Evolutionary conservation across 2,113 vertebrate genomes (phyloP).

Genomic region (Bombycilla garrulus): DNA sequence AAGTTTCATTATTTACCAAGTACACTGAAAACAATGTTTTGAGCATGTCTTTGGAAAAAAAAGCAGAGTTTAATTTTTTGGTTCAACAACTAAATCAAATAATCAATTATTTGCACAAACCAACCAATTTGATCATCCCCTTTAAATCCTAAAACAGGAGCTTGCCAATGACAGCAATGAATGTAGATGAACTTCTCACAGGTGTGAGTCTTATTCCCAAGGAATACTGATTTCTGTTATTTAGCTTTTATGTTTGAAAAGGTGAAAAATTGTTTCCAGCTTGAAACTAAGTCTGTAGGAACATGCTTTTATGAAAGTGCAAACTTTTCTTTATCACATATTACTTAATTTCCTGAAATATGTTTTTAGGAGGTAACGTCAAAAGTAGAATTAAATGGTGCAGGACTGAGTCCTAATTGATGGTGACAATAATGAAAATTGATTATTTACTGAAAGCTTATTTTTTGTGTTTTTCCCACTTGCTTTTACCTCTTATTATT

Average conservation of each 20-base stretch:
- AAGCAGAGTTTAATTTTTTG: background rate
- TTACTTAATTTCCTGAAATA: constrained; percentile 18
- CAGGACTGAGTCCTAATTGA: constrained; percentile 20
- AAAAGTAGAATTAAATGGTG: constrained; percentile 18
- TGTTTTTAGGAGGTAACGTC: constrained; percentile 1
- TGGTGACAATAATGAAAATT: constrained; percentile 2
- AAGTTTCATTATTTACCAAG: background rate
- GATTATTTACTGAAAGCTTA: background rate
- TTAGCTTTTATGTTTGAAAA: constrained; percentile 29
- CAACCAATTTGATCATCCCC: background rate
- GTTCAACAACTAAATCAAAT: background rate
- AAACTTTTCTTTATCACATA: background rate
- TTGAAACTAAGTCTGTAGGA: background rate
- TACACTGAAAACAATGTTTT: background rate
- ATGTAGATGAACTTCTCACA: background rate
- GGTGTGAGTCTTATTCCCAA: background rate
- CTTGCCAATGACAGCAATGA: background rate
- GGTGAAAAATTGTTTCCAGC: constrained; percentile 1
- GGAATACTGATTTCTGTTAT: constrained; percentile 7
- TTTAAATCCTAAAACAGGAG: constrained; percentile 5
- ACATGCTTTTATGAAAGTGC: background rate
- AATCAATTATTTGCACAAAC: background rate
- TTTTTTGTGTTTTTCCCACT: background rate
- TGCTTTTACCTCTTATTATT: background rate
- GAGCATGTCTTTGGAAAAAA: background rate